Percentiles rank a stretch among this genome's conserved stretches.
phyloP scores from a whole-genome alignment of 2,797 vertebrate species.

The Muscicapa striata region DNA sequence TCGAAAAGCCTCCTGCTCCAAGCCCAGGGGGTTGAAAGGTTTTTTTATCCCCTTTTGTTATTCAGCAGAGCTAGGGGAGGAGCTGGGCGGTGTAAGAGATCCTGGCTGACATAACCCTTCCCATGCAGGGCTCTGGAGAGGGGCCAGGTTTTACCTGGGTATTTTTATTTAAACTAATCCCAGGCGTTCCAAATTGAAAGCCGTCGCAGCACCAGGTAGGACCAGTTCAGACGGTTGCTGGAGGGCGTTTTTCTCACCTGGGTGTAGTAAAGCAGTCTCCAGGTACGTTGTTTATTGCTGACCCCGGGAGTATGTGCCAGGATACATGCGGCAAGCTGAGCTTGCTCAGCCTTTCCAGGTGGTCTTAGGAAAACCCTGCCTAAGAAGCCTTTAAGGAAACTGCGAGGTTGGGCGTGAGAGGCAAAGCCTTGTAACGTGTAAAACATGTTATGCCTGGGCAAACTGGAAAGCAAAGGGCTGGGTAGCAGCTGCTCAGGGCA shows the following conservation, averaged over 20 bases:
- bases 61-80: conserved; percentile 48
- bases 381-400: not conserved
- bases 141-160: conserved; percentile 37
- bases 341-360: not conserved
- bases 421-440: accelerated
- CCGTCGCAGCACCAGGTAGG: not conserved
- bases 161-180: conserved; percentile 40
- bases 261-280: conserved; percentile 23
- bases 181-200: not conserved
- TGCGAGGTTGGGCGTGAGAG: not conserved
- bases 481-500: not conserved
- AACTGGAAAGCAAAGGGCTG: not conserved
- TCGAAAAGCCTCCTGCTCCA: not conserved
- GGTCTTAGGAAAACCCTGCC: not conserved
- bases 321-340: accelerated
- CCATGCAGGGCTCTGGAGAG: conserved; percentile 30
- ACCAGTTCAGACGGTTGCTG: conserved; percentile 8
- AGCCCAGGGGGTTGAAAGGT: not conserved
- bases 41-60: conserved; percentile 44
- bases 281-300: conserved; percentile 2
- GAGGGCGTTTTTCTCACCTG: not conserved
- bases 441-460: not conserved
- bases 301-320: accelerated
- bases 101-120: conserved; percentile 32
- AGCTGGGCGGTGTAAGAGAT: conserved; percentile 41